A percentile compares a stretch with the other conserved stretches of the same genome.
phyloP scores from a whole-genome alignment of 2,797 vertebrate genomes.

The Tarsius wallacei region DNA sequence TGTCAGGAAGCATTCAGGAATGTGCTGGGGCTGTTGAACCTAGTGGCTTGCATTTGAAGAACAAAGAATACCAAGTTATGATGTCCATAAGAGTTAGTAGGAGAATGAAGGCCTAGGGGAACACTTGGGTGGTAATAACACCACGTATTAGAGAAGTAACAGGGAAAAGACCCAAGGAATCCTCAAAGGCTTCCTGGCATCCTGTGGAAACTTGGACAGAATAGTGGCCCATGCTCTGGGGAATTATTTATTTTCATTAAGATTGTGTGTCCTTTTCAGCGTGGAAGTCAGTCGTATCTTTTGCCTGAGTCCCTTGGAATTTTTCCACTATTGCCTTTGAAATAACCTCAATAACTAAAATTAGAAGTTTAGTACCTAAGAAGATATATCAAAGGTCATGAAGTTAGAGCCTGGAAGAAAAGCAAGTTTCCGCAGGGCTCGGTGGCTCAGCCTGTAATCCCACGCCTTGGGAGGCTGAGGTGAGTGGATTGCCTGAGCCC shows the following conservation, averaged over 20 bases:
- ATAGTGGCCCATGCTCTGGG: fast-evolving
- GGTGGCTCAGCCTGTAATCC: no score
- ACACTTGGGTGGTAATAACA: fast-evolving
- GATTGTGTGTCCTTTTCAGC: background rate
- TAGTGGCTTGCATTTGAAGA: background rate
- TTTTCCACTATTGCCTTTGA: background rate
- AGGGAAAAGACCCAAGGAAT: fast-evolving
- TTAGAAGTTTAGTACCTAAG: background rate
- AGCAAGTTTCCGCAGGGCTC: no score
- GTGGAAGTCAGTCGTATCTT: background rate
- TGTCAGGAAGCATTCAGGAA: background rate
- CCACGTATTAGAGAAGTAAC: fast-evolving
- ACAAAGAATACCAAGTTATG: background rate
- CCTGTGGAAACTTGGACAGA: background rate
- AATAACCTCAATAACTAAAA: background rate
- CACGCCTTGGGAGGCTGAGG: no score
- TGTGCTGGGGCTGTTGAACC: fast-evolving
- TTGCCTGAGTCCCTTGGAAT: background rate
- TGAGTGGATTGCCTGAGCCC: no score
- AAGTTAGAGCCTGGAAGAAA: background rate
- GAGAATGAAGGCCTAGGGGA: no score
- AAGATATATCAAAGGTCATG: background rate
- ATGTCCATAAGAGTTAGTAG: no score
- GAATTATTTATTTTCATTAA: background rate
- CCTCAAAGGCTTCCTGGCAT: background rate